Percentiles rank a stretch among this genome's conserved stretches.
These are phyloP conservation scores for Melinopterus prodromus DNA, from an alignment of 2,888 invertebrate species.

Conservation along the genomic window DNA sequence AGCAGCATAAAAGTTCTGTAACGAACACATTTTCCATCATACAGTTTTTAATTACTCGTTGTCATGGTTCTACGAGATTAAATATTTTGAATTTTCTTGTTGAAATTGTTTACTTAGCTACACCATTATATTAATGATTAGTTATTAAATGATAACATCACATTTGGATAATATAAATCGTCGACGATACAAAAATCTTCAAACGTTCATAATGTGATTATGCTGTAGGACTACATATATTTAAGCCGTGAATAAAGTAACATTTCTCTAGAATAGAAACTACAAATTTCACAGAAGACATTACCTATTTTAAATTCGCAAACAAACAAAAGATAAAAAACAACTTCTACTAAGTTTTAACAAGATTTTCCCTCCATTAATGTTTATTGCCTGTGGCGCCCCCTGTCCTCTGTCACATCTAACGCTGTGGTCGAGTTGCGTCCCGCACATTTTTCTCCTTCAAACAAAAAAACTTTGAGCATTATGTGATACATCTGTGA, in stretches of 20 bases:
- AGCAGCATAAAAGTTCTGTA: no score
- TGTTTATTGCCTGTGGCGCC: neutral
- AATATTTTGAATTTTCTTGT: neutral
- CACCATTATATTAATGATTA: neutral
- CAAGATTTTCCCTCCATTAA: neutral
- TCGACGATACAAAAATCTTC: no score
- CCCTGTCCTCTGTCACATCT: neutral
- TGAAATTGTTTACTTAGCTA: neutral
- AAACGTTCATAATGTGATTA: no score
- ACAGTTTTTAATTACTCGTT: neutral
- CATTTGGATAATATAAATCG: no score
- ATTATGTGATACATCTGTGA: constrained; percentile 4
- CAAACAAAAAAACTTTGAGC: neutral
- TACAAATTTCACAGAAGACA: no score
- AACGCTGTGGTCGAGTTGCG: neutral
- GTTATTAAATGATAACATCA: neutral
- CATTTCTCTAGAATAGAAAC: no score
- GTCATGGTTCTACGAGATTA: neutral
- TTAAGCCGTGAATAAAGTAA: no score
- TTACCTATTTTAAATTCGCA: no score
- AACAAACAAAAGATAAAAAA: no score
- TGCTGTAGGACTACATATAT: no score
- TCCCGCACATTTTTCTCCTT: neutral
- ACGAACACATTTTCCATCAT: neutral
- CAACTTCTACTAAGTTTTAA: neutral